Base-by-base conservation (phyloP, 2,113 vertebrate genomes). In the Fregata magnificens region DNA sequence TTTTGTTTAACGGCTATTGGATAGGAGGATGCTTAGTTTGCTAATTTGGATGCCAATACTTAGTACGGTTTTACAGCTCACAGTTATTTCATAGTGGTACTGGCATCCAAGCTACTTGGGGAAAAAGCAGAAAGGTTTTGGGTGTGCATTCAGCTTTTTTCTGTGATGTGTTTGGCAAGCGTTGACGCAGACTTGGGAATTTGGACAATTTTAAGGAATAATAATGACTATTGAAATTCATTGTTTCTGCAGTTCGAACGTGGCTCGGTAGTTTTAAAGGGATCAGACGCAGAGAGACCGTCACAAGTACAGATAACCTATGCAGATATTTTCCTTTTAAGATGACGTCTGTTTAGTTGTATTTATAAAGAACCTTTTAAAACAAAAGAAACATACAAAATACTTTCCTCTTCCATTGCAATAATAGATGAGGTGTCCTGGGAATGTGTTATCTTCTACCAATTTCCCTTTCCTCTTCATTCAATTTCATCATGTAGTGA, bases 1-100 rank as follows among this genome's bases (percentile, higher is more conserved):
- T 97, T 96, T 96, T 96, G 14, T 91, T 84, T 91, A 94, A 49
- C 87, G 89, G 95, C 87, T 87, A 38, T 55, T 96, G 92, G 84
- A 80, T 31, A 74, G 55, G 76, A 58, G 83, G 95, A 55, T 96
- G 93, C 93, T 97, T 96, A 89, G 82, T 86, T 92, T 94, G 79
- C 66, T 95, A 6, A 72, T 97, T 97, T 90, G 78, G 81, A 72
- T 88, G 81, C 77, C 95, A 90, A 50, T 65, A 78, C 79, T 49
- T 58, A 22, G 42, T 86, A 61, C 7, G 25, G 72, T 94, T 96
- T 94, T 94, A 69, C 71, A 55, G 77, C 83, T 93, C 76, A 16
- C 42, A 58, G 66, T 79, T 78, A 29, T 93, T 98, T 93, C 72
- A 16, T 61, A 67, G 90, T 42, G 93, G 56, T 82, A 8, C 45